Base-by-base conservation (phyloP, 2,888 invertebrate genomes). In the Cremastinae sp. region DNA sequence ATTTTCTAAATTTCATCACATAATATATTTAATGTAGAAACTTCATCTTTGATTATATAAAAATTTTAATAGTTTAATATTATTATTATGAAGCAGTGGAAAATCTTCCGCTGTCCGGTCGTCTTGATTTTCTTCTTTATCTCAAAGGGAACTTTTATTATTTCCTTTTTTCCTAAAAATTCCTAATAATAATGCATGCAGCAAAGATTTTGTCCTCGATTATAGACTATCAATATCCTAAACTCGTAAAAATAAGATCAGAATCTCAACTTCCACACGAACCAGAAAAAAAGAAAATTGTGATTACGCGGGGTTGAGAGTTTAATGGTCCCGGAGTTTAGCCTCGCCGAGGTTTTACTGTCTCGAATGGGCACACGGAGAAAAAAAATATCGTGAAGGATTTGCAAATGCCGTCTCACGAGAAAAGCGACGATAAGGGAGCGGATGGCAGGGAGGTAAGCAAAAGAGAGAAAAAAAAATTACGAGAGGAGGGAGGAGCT, bases 401-500 rank as follows among this genome's bases (percentile, higher is more conserved):
- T 80, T 80, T 78, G 74, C 79, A 74, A 74, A 78, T 75, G 75
- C 22, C 37, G 62, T 55, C 74, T 59, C 49, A 28, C 58, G 56
- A 58, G 75, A 43, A 78, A 78, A 75, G 69, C 65, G 70, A 58
- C 73, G 80, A 80, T 80, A 80, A 79, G 78, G 72, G 71, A 62
- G 12, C 37, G 28, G 64, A 72, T 69, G 58, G 58, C 73, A 74
- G 83, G 83, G 85, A 83, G 83, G 62, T 53, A 39, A 22, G 18
- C 41, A 58, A 45, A 45, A 74, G 47, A 70, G 61, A 49, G 62
- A 55, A 62, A 55, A 62, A 61, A 71, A 68, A 62, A 22, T 58
- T 64, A 69, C 58, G 71, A 77, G 76, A 78, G 77, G 74, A 81
- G 83, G 86, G 84, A 84, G 83, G 79, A 83, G 80, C 81, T 69